phyloP scores from a whole-genome alignment of 2,888 invertebrate genomes.

The Melanargia galathea region DNA sequence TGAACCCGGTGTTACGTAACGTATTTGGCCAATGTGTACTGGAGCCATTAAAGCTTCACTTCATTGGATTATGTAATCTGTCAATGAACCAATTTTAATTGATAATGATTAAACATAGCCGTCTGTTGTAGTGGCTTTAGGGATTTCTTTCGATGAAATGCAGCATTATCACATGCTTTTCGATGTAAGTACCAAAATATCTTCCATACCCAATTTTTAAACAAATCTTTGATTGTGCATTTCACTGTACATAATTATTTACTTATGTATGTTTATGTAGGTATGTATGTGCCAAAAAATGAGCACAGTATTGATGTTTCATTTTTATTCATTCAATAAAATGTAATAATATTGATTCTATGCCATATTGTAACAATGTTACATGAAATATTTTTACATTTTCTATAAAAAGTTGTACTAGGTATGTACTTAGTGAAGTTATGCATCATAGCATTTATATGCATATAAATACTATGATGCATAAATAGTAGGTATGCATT shows the following conservation, averaged over 20 bases:
- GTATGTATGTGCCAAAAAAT: conserved; percentile 4
- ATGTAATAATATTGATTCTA: not conserved
- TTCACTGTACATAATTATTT: not conserved
- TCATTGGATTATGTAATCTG: too few relatives aligned
- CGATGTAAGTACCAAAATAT: not conserved
- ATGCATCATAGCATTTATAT: not conserved
- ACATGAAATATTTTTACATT: not conserved
- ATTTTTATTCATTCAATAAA: not conserved
- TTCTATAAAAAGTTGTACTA: conserved; percentile 3
- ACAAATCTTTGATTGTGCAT: too few relatives aligned
- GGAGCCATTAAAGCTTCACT: too few relatives aligned
- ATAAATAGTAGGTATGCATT: not conserved
- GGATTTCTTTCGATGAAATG: not conserved
- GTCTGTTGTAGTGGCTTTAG: not conserved
- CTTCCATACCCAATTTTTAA: not conserved
- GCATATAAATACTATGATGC: too few relatives aligned
- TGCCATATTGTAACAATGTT: not conserved
- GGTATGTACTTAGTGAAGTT: conserved; percentile 5
- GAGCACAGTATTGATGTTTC: not conserved
- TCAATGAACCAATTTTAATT: too few relatives aligned
- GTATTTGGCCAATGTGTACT: too few relatives aligned
- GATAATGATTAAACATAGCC: too few relatives aligned
- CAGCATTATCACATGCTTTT: not conserved
- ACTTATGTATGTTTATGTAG: too few relatives aligned
- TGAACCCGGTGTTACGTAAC: too few relatives aligned